Evolutionary conservation across 2,113 vertebrate species (phyloP), one percentile per base, ranked within the genome.

Genomic region (Hoplias malabaricus): DNA sequence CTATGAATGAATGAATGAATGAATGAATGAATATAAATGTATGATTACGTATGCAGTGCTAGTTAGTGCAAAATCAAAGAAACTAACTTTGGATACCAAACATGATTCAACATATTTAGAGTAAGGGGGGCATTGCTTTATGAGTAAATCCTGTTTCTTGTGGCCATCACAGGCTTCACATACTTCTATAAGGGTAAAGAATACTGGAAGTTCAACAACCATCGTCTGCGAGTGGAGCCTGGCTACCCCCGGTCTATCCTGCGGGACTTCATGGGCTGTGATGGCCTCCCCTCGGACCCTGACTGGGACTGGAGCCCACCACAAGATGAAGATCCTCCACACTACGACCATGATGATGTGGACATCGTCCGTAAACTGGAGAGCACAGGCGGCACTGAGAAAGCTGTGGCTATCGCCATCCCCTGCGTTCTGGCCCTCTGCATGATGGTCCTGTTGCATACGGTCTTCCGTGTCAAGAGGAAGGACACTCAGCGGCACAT

Each of bases 171-270:
- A 99, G 98, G 97, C 73, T 99, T 95, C 84, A 99, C 98, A 0
- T 99, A 98, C 91, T 99, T 99, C 90, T 99, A 99, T 93, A 99
- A 99, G 88, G 97, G 95, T 74, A 99, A 99, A 84, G 96, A 99
- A 36, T 99, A 99, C 86, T 99, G 98, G 98, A 99, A 99, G 90
- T 99, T 99, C 90, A 98, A 98, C 90, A 99, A 99, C 86, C 95
- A 97, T 89, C 91, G 96, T 88, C 95, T 99, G 69, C 94, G 91
- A 0, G 96, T 98, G 82, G 98, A 99, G 90, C 93, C 95, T 27
- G 93, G 94, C 66, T 99, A 98, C 86, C 98, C 98, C 2, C 92
- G 96, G 82, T 99, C 98, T 81, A 97, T 99, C 89, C 94, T 99
- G 84, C 94, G 96, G 86, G 98, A 99, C 91, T 98, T 98, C 89